Percentiles rank a stretch among this genome's conserved stretches.
phyloP scores from a whole-genome alignment of 2,797 vertebrate genomes.

The Neosilurus mollespiculum region DNA sequence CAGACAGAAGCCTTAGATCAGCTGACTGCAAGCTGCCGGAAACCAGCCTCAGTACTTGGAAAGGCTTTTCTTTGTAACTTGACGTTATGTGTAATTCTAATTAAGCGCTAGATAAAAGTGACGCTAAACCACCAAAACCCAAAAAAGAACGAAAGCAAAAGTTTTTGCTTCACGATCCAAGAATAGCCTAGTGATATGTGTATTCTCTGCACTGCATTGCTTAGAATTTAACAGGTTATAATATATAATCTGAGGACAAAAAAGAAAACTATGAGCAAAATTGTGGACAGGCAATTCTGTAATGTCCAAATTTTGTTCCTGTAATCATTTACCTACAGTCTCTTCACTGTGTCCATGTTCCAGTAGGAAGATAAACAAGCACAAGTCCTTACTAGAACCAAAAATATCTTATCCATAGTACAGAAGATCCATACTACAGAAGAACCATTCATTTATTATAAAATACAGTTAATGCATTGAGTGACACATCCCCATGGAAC shows the following conservation, averaged over 20 bases:
- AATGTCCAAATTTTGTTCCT: background rate
- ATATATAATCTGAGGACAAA: background rate
- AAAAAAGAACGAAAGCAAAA: slow-evolving; percentile 56
- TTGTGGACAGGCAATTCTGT: background rate
- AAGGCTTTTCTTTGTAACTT: slow-evolving; percentile 54
- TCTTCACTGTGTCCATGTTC: background rate
- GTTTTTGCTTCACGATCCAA: slow-evolving; percentile 30
- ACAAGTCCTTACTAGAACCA: background rate
- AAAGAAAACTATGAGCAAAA: background rate
- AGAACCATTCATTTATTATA: background rate
- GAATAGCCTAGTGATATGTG: slow-evolving; percentile 6
- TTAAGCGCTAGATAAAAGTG: slow-evolving; percentile 56
- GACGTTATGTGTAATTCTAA: slow-evolving; percentile 50
- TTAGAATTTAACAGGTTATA: background rate
- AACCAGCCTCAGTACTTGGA: slow-evolving; percentile 54
- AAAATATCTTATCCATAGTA: background rate
- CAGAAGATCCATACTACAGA: background rate
- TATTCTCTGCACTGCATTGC: background rate
- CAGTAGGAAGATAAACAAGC: background rate
- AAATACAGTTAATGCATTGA: background rate
- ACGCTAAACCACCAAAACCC: slow-evolving; percentile 50
- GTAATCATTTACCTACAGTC: background rate
- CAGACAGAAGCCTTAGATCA: slow-evolving; percentile 40
- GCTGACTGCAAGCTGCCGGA: slow-evolving; percentile 52
- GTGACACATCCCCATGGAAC: background rate